phyloP scores from a whole-genome alignment of 1,140 invertebrate genomes.

The Drosophila littoralis region DNA sequence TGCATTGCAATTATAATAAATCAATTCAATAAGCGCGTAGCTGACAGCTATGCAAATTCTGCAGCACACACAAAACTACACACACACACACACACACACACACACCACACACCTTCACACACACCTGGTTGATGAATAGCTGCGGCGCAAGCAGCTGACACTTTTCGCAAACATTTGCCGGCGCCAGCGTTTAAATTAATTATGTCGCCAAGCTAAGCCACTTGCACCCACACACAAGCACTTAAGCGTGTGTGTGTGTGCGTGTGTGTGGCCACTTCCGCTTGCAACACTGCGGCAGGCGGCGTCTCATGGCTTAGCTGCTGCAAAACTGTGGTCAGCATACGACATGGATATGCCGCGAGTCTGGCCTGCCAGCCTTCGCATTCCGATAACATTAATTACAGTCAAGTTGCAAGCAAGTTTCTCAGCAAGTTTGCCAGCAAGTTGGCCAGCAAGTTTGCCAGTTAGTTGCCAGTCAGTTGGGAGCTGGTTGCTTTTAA shows the following conservation, averaged over 20 bases:
- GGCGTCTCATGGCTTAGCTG: constrained; percentile 11
- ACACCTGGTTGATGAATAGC: constrained; percentile 64
- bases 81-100: constrained; percentile 39
- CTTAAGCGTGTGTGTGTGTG: constrained; percentile 15
- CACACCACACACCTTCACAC: constrained; percentile 19
- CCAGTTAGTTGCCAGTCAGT: not conserved
- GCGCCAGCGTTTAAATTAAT: constrained; percentile 74
- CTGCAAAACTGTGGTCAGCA: constrained; percentile 17
- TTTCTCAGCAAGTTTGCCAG: not conserved
- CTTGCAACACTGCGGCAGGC: constrained; percentile 19
- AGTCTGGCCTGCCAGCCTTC: not conserved
- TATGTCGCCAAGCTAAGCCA: constrained; percentile 53
- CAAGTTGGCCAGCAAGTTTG: not conserved
- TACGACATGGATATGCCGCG: not conserved
- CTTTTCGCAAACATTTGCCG: constrained; percentile 73
- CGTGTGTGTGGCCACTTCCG: constrained; percentile 39
- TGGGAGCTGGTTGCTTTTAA: not conserved
- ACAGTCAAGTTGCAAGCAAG: constrained; percentile 43
- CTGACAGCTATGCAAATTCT: constrained; percentile 62
- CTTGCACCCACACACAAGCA: constrained; percentile 10
- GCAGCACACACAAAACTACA: constrained; percentile 40
- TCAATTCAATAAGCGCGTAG: constrained; percentile 68
- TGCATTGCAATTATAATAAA: constrained; percentile 81
- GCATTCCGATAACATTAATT: constrained; percentile 69
- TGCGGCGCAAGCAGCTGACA: constrained; percentile 68